These are phyloP conservation scores for Anguilla obscura DNA, from an alignment of 2,797 vertebrate species.

Conservation along the genomic window DNA sequence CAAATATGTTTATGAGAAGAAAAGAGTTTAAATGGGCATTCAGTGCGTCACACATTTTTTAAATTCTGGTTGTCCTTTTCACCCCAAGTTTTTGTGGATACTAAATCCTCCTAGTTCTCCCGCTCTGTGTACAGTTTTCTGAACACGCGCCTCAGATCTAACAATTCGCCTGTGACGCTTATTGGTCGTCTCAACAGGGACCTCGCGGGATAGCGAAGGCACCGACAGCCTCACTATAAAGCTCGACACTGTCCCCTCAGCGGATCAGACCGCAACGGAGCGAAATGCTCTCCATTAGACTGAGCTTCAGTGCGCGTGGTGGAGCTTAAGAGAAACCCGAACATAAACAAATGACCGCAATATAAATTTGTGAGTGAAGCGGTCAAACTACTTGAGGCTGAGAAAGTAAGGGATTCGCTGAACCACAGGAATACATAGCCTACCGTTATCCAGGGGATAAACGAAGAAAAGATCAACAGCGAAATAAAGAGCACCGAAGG, in stretches of 20 bases:
- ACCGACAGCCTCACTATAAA: constrained; percentile 51
- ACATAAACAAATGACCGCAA: not conserved
- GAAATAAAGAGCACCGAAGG: not conserved
- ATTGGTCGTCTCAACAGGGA: constrained; percentile 56
- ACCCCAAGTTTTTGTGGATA: not conserved
- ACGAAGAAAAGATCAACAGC: not conserved
- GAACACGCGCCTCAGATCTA: not conserved
- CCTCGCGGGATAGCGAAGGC: constrained; percentile 39
- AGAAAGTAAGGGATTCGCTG: constrained; percentile 1
- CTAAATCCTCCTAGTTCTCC: not conserved
- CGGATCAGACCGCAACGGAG: constrained; percentile 37
- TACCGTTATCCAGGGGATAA: constrained; percentile 3
- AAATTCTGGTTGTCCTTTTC: not conserved
- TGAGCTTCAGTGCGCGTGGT: not conserved
- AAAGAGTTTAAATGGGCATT: not conserved
- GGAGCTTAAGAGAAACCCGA: not conserved
- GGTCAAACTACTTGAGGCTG: not conserved
- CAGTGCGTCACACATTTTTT: not conserved
- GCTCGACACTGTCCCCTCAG: accelerated
- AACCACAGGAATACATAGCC: constrained; percentile 10
- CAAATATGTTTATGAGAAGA: not conserved
- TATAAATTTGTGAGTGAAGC: not conserved
- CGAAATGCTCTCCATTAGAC: not conserved
- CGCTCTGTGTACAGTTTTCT: not conserved
- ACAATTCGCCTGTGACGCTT: not conserved